phyloP scores from a whole-genome alignment of 2,113 vertebrate genomes.

The Chrysemys picta region DNA sequence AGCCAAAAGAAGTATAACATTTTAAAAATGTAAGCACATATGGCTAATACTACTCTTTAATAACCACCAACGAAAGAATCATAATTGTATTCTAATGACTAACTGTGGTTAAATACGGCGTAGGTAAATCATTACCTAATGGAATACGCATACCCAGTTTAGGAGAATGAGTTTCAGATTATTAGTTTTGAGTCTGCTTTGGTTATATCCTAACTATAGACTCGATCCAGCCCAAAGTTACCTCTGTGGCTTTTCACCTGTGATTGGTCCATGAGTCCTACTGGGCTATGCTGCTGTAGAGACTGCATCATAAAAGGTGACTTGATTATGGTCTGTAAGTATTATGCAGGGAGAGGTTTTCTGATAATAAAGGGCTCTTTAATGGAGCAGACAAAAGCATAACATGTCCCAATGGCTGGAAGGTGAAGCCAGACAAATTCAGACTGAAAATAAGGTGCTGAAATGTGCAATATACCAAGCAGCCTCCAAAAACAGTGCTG shows the following conservation, averaged over 20 bases:
- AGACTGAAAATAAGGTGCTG: background rate
- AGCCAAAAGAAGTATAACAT: conserved; percentile 7
- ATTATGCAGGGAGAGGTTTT: background rate
- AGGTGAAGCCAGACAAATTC: background rate
- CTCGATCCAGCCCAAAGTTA: background rate
- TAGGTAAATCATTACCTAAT: background rate
- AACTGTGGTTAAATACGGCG: background rate
- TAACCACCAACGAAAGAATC: conserved; percentile 1
- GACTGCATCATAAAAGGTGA: background rate
- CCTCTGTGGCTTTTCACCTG: background rate
- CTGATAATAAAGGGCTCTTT: background rate
- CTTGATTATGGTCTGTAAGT: background rate
- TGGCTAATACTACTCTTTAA: conserved; percentile 26
- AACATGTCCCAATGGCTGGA: background rate
- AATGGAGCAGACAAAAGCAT: background rate
- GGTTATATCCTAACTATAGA: background rate
- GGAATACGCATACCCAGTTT: background rate
- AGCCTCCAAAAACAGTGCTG: background rate
- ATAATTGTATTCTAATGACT: conserved; percentile 4
- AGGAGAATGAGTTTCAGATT: background rate
- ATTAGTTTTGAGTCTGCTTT: background rate
- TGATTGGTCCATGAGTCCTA: background rate
- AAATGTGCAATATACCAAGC: background rate
- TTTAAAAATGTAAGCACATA: conserved; percentile 5
- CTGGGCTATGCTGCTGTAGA: background rate